Conservation (phyloP, 1,140 invertebrate species). For the Neocloeon triangulifer region DNA sequence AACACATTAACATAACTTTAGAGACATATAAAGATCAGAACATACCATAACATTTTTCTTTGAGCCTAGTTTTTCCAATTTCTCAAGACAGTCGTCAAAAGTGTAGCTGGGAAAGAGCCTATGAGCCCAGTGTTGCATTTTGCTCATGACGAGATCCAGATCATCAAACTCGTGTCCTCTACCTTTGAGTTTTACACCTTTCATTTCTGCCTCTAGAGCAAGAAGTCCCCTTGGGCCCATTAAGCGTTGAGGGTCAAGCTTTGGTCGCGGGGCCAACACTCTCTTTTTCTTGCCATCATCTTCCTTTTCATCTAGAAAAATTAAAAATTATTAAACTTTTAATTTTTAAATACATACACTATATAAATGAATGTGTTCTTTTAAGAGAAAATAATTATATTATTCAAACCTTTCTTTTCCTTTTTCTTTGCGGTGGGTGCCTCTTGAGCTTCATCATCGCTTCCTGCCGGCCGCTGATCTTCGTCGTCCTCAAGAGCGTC, state of each 20-base stretch:
- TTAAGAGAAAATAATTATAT: too few relatives aligned
- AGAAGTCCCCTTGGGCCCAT: constrained; percentile 54
- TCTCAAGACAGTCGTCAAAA: constrained; percentile 65
- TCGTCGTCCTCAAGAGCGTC: constrained; percentile 9
- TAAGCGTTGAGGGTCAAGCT: constrained; percentile 43
- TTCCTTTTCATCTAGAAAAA: too few relatives aligned
- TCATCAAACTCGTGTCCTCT: constrained; percentile 67
- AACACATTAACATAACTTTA: too few relatives aligned
- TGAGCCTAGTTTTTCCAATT: constrained; percentile 54
- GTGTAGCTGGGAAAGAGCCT: constrained; percentile 67
- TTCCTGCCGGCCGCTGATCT: too few relatives aligned
- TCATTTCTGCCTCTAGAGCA: constrained; percentile 51
- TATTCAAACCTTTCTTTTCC: too few relatives aligned
- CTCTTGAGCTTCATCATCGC: constrained; percentile 6
- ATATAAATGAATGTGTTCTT: too few relatives aligned
- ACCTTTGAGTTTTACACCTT: constrained; percentile 62
- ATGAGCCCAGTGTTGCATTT: constrained; percentile 80
- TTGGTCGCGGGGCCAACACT: constrained; percentile 40
- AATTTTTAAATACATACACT: too few relatives aligned
- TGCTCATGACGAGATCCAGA: constrained; percentile 53
- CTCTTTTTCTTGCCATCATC: constrained; percentile 18
- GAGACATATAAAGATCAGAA: too few relatives aligned
- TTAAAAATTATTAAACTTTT: too few relatives aligned
- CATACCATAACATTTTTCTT: constrained; percentile 46
- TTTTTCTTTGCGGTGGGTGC: too few relatives aligned